A percentile compares a stretch with the other conserved stretches of the same genome.
phyloP scores from a whole-genome alignment of 30 jellyfish, hydroid and myxozoan species.

The Sanderia malayensis region DNA sequence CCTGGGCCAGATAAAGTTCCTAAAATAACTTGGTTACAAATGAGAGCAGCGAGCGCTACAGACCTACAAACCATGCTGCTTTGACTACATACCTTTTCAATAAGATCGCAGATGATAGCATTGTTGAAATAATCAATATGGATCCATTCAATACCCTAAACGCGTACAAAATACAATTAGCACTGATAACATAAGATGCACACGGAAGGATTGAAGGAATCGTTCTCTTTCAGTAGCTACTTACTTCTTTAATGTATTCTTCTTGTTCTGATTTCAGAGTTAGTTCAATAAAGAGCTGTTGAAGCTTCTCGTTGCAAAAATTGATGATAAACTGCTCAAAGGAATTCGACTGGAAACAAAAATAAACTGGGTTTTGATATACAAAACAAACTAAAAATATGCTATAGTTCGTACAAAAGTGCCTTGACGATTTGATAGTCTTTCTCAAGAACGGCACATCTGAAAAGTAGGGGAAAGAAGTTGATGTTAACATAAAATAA shows the following conservation, averaged over 20 bases:
- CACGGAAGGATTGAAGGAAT: background rate
- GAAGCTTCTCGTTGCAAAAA: constrained; percentile 91
- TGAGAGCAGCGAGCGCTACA: too few relatives aligned
- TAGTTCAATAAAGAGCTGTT: constrained; percentile 88
- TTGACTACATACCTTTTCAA: constrained; percentile 75
- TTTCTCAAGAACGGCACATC: too few relatives aligned
- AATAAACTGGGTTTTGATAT: too few relatives aligned
- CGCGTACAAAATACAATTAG: background rate
- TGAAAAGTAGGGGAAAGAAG: too few relatives aligned
- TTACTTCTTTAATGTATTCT: constrained; percentile 90
- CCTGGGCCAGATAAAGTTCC: too few relatives aligned
- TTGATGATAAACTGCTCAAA: constrained; percentile 95
- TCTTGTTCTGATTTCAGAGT: constrained; percentile 93
- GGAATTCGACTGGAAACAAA: constrained; percentile 58
- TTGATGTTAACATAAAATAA: too few relatives aligned
- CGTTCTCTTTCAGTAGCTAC: background rate
- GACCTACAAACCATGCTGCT: too few relatives aligned
- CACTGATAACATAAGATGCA: background rate
- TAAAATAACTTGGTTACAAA: too few relatives aligned
- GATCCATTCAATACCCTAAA: constrained; percentile 96
- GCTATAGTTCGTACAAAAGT: too few relatives aligned
- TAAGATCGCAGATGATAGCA: constrained; percentile 91
- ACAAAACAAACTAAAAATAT: too few relatives aligned
- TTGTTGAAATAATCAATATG: constrained; percentile 95
- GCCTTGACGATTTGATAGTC: too few relatives aligned